phyloP scores from a whole-genome alignment of 1,140 invertebrate genomes.

The Calosoma granatense region DNA sequence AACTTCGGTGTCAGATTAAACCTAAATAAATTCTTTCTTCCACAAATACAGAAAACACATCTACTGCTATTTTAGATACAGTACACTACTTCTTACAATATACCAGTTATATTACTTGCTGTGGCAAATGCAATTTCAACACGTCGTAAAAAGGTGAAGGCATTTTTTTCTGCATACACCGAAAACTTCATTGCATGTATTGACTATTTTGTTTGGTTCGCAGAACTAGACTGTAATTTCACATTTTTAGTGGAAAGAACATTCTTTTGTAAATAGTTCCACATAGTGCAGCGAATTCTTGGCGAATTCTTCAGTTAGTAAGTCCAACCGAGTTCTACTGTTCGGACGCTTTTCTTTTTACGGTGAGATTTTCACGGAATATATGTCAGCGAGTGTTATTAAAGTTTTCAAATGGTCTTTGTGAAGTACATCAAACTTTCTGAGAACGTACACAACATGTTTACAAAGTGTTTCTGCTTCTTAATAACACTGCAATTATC shows the following conservation, averaged over 20 bases:
- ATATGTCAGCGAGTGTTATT: not conserved
- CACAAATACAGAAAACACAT: no score
- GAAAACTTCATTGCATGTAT: not conserved
- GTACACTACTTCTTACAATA: no score
- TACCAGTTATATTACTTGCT: no score
- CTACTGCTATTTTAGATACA: no score
- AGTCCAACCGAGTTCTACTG: not conserved
- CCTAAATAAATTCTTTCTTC: no score
- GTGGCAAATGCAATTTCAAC: no score
- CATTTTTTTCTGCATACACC: no score
- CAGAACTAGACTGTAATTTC: not conserved
- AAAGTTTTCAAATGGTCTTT: not conserved
- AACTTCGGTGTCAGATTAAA: no score
- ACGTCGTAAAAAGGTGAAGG: no score
- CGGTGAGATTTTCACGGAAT: not conserved
- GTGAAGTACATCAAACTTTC: not conserved
- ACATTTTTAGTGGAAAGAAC: not conserved
- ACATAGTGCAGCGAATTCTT: not conserved
- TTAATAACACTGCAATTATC: not conserved
- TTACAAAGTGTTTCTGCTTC: not conserved
- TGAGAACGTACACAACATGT: not conserved
- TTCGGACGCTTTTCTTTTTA: not conserved
- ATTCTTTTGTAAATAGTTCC: not conserved
- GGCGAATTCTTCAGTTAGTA: not conserved
- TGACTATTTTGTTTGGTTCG: not conserved